phyloP scores from a whole-genome alignment of 2,888 invertebrate genomes.

The Notodonta dromedarius region DNA sequence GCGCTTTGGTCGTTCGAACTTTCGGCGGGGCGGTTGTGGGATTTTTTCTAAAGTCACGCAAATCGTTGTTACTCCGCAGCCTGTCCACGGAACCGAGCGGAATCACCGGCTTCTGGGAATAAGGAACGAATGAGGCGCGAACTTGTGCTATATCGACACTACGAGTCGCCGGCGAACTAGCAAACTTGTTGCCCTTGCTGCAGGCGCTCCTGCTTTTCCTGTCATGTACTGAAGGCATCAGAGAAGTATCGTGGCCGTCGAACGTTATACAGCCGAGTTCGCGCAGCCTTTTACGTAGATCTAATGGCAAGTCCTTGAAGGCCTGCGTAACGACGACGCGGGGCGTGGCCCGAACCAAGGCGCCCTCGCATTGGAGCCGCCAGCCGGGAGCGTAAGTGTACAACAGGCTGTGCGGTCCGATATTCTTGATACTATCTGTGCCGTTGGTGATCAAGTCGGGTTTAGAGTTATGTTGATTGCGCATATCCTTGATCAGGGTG shows the following conservation, averaged over 20 bases:
- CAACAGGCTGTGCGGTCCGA: constrained; percentile 43
- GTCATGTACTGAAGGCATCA: constrained; percentile 36
- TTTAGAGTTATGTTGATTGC: constrained; percentile 44
- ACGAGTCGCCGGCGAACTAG: constrained; percentile 35
- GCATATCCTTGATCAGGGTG: constrained; percentile 46
- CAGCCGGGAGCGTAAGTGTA: constrained; percentile 51
- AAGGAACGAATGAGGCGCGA: constrained; percentile 67
- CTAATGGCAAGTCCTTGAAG: constrained; percentile 63
- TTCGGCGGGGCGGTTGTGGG: constrained; percentile 45
- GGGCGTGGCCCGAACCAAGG: constrained; percentile 62
- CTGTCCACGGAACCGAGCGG: constrained; percentile 39
- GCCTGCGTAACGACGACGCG: constrained; percentile 61
- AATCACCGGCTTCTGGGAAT: constrained; percentile 53
- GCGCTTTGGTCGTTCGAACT: constrained; percentile 73
- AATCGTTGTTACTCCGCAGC: constrained; percentile 40
- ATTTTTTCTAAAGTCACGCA: constrained; percentile 43
- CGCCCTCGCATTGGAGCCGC: constrained; percentile 64
- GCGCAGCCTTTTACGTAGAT: constrained; percentile 62
- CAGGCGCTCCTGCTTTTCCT: constrained; percentile 41
- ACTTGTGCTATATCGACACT: constrained; percentile 66
- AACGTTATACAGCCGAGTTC: constrained; percentile 68
- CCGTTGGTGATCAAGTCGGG: constrained; percentile 54
- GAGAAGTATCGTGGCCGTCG: constrained; percentile 46
- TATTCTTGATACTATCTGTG: constrained; percentile 30
- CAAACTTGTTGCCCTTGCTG: constrained; percentile 31